Evolutionary conservation across 2,797 vertebrate genomes (phyloP).

Genomic region (Arctocebus calabarensis): DNA sequence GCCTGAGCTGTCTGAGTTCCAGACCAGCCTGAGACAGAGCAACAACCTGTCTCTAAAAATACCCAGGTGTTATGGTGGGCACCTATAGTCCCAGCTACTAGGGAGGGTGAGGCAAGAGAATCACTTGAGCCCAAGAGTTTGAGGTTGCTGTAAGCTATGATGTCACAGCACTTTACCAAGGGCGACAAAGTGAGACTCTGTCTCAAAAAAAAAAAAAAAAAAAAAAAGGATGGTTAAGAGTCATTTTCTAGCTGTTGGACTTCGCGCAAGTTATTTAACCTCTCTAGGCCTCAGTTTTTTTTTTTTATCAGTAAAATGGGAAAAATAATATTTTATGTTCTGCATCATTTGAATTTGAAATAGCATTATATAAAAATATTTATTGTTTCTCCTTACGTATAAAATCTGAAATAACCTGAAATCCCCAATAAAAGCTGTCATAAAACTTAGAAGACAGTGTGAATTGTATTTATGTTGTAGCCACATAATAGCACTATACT

Average conservation of each 20-base stretch:
- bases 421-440: neutral
- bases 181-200: too few species aligned
- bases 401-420: conserved; percentile 1
- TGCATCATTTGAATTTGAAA: conserved; percentile 12
- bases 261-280: neutral
- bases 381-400: conserved; percentile 14
- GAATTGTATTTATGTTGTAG: neutral
- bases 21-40: too few species aligned
- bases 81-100: too few species aligned
- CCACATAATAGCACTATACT: neutral
- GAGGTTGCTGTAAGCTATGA: too few species aligned
- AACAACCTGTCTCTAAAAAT: too few species aligned
- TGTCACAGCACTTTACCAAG: too few species aligned
- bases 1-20: too few species aligned
- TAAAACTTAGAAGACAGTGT: neutral
- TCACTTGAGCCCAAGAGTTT: too few species aligned
- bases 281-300: neutral
- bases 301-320: conserved; percentile 27
- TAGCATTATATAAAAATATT: neutral
- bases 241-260: neutral
- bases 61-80: too few species aligned
- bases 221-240: neutral
- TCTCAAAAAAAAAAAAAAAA: too few species aligned
- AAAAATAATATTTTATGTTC: neutral
- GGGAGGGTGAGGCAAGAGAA: too few species aligned